Base-by-base conservation (phyloP, 2,797 vertebrate genomes). In the Neosilurus mollespiculum region DNA sequence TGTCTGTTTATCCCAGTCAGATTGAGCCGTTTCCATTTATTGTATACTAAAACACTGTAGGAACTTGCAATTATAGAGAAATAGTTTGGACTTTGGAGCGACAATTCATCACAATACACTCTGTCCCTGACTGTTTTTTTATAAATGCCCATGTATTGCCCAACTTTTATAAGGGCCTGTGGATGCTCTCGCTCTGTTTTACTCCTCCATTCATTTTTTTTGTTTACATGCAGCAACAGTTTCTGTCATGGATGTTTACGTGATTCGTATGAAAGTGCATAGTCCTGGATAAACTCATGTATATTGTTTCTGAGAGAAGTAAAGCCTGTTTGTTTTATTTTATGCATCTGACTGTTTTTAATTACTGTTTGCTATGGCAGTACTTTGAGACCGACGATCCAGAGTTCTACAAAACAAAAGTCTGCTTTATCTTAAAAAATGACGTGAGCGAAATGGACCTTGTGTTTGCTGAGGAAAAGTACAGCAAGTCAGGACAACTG, bases 351-450 rank as follows among this genome's bases (percentile, higher is more conserved):
- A 65, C 67, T 81, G 59, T 43, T 83, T 85, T 73, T 58, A 73
- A 85, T 85, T 76, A 61, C 1, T 1, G 86, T 90, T 91, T 87
- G 81, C 86, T 37, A 69, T 66, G 53, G 58, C 90, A 99, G 98
- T 99, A 99, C 92, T 99, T 99, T 90, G 98, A 99, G 94, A 98
- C 97, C 0, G 98, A 99, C 79, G 98, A 99, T 91, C 97, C 97
- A 80, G 98, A 99, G 92, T 99, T 99, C 92, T 99, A 98, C 93
- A 99, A 99, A 94, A 98, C 97, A 87, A 99, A 99, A 94, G 98
- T 99, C 86, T 98, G 97, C 92, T 99, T 98, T 92, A 97, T 99
- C 91, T 93, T 99, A 88, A 97, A 99, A 93, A 98, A 99, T 91
- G 98, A 99, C 91, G 96, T 99, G 92, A 98, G 96, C 84, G 98